Percentiles rank a stretch among this genome's conserved stretches.
These are phyloP conservation scores for Holothuria leucospilota DNA, from an alignment of 53 echinoderm and acorn worm species.

Conservation along the genomic window DNA sequence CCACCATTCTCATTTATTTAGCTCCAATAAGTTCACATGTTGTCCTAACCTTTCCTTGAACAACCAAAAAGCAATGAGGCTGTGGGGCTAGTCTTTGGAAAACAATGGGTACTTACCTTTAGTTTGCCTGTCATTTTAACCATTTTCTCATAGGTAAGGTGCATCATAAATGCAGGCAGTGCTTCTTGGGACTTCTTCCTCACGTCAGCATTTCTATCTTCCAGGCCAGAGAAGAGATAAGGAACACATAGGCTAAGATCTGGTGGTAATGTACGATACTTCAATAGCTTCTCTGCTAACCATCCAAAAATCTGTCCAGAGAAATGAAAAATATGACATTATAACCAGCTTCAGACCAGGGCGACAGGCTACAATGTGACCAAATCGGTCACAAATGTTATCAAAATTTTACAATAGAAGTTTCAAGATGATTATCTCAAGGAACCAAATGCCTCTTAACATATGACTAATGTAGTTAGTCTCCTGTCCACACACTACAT, in stretches of 20 bases:
- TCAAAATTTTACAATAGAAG: too few relatives aligned
- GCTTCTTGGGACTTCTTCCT: conserved; percentile 90
- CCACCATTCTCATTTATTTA: too few relatives aligned
- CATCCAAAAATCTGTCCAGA: conserved; percentile 78
- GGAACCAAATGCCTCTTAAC: too few relatives aligned
- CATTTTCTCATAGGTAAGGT: conserved; percentile 88
- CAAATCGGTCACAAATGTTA: too few relatives aligned
- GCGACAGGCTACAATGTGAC: background rate
- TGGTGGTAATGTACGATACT: conserved; percentile 76
- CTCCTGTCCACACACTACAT: too few relatives aligned
- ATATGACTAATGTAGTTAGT: too few relatives aligned
- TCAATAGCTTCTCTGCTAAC: conserved; percentile 77
- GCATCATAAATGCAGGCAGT: conserved; percentile 95
- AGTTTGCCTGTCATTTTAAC: conserved; percentile 92
- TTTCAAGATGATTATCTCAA: too few relatives aligned
- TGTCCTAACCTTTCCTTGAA: too few relatives aligned
- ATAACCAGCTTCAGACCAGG: too few relatives aligned
- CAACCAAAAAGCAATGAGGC: too few relatives aligned
- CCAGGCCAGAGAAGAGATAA: conserved; percentile 71
- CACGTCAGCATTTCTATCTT: conserved; percentile 91
- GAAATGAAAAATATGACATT: background rate
- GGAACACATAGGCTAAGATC: conserved; percentile 79
- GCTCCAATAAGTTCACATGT: too few relatives aligned
- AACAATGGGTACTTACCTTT: conserved; percentile 64
- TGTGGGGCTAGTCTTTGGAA: too few relatives aligned